Evolutionary conservation across 2,888 invertebrate genomes (phyloP), one percentile per base, ranked within the genome.

Genomic region (Chymomyza fuscimana): DNA sequence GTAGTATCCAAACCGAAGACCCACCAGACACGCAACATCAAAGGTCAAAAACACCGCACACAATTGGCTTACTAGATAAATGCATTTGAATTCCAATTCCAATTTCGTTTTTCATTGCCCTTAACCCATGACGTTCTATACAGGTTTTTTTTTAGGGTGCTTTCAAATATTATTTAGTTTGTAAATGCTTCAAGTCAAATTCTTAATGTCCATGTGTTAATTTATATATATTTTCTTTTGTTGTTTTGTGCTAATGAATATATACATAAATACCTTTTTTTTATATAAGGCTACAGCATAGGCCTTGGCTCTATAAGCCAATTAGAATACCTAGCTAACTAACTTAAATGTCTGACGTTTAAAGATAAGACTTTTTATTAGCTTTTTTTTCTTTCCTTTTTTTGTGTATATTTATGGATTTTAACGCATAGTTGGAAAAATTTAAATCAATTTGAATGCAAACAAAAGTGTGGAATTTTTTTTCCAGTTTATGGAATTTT

Each of bases 21-120:
- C 40, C 52, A 70, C 1, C 52, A 70, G 51, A 72, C 63, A 25
- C 50, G 69, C 68, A 65, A 77, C 71, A 78, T 80, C 76, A 80
- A 80, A 80, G 80, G 74, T 80, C 71, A 69, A 71, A 79, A 73
- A 74, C 68, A 74, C 80, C 78, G 78, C 76, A 59, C 3, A 67
- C n/a, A 70, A 56, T 70, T 12, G 32, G 76, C 40, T 46, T 46
- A 73, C 76, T 70, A 73, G 73, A 73, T 25, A 62, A 76, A 63
- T 66, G 70, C 69, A 69, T 61, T 74, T 58, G 69, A 69, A 79
- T 70, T 78, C 66, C 67, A 29, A 67, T 76, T 73, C 64, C 62
- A 50, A 58, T 56, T 69, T 63, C 66, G 63, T 73, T 68, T 73
- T 69, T 72, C 69, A 68, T 36, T 75, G 50, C 58, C 67, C 52